phyloP scores from a whole-genome alignment of 2,888 invertebrate genomes.

The Frankliniella intonsa region DNA sequence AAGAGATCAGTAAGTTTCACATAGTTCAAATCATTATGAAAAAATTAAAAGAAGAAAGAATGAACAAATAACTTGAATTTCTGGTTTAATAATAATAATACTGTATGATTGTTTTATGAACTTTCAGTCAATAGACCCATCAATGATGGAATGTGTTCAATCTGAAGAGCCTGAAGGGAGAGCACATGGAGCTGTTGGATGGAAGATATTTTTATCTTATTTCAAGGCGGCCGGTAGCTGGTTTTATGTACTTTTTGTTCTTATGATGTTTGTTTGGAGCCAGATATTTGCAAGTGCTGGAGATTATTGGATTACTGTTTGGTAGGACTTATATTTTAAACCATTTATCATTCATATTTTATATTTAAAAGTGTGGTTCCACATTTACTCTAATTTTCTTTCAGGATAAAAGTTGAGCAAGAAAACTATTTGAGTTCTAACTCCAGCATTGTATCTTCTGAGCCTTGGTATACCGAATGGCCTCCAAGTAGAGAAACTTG shows the following conservation, averaged over 20 bases:
- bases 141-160: slow-evolving; percentile 8
- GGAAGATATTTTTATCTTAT: slow-evolving; percentile 62
- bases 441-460: neutral
- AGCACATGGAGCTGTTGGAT: slow-evolving; percentile 59
- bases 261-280: slow-evolving; percentile 57
- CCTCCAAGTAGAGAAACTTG: slow-evolving; percentile 32
- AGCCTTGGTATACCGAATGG: neutral
- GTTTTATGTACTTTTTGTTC: slow-evolving; percentile 55
- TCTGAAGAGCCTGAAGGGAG: slow-evolving; percentile 52
- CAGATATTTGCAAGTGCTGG: slow-evolving; percentile 58
- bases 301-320: slow-evolving; percentile 69
- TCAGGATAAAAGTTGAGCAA: neutral
- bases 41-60: neutral
- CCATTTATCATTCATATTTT: neutral
- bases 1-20: neutral
- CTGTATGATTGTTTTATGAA: neutral
- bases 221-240: slow-evolving; percentile 67
- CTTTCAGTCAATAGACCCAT: slow-evolving; percentile 4
- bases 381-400: neutral
- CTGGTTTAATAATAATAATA: neutral
- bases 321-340: slow-evolving; percentile 50
- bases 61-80: neutral
- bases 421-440: neutral
- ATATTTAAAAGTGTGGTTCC: neutral
- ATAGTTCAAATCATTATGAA: neutral